Base-by-base conservation (phyloP, 2,888 invertebrate species). In the Drosophila paramelanica region DNA sequence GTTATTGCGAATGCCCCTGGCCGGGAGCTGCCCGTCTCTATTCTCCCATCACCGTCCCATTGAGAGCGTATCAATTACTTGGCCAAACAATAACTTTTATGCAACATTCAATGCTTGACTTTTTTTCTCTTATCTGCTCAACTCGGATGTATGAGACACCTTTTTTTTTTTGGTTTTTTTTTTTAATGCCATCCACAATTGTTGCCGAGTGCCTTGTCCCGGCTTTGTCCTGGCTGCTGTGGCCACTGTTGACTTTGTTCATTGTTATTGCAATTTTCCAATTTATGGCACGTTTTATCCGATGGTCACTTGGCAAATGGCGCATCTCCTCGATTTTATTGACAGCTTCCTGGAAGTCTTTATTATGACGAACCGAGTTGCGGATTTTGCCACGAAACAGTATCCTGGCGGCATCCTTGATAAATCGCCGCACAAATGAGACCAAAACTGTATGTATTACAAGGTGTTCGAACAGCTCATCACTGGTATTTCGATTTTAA, bases 11-110 rank as follows among this genome's bases (percentile, higher is more conserved):
- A 69, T 67, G 67, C 67, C 65, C 51, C 71, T 67, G 61, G 43
- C 62, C 67, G 55, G 56, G 39, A 62, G 49, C 53, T 59, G 59
- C 36, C 59, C 53, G 20, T 52, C 51, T 45, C 49, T 31, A 47
- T 55, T 46, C 57, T 50, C 49, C 59, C 55, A 31, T 65, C 60
- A 31, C 45, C 45, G 70, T 53, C 39, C 56, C 73, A 73, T 73
- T 77, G 67, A 81, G 79, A 83, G 85, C 80, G 83, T 88, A 83
- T 83, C 83, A 88, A 88, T 83, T 85, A 86, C 88, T 83, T 82
- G 68, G 77, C 43, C 83, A 88, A 88, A 83, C 86, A 83, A 83
- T 82, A 67, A 74, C 70, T 81, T 79, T 79, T 81, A 64, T 80
- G 79, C 66, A 61, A 67, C 69, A 68, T 80, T 67, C 77, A 71